Base-by-base conservation (phyloP, 1,140 invertebrate species). In the Oryctes rhinoceros region DNA sequence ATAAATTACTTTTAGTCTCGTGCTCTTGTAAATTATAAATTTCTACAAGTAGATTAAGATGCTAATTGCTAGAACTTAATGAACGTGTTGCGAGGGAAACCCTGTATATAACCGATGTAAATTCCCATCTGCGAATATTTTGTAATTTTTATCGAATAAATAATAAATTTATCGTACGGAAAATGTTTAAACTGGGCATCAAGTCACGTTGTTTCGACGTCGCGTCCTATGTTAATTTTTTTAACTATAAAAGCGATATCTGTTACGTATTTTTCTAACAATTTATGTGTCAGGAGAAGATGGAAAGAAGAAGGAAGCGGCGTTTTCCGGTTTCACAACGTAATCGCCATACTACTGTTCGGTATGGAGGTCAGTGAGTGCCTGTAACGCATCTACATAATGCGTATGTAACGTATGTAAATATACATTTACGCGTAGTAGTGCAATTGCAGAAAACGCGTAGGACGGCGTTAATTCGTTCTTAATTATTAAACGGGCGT, bases 281-380 rank as follows among this genome's bases (percentile, higher is more conserved):
- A 11, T 67, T 67, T 15, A 11, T 35, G 13, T 67, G 65, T 7
- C 9, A 44, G 5, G n/a, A 10, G 5, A 44, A 67, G n/a, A 53
- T 67, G 24, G 24, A 24, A 71, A 35, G 24, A 24, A 15, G 20
- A 35, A 71, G 65, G 65, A 71, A 71, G 65, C 65, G 24, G 65
- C 65, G 10, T 24, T 37, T 71, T 71, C 65, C 65, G 65, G 65
- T 71, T 71, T 44, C 39, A 35, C 9, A 24, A 71, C 24, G 35
- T 71, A 71, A 59, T 71, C 24, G 24, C 24, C 18, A 71, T 24
- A 24, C 24, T 13, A 35, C 53, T 35, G 65, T 24, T 13, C 37
- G 9, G 65, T 35, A 71, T 71, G 65, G 65, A 71, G 65, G 65
- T 71, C 65, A 71, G 65, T 71, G 20, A 71, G 24, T 71, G 20